Conservation (phyloP, 2,797 vertebrate genomes). For the Phoxinus dragarum region DNA sequence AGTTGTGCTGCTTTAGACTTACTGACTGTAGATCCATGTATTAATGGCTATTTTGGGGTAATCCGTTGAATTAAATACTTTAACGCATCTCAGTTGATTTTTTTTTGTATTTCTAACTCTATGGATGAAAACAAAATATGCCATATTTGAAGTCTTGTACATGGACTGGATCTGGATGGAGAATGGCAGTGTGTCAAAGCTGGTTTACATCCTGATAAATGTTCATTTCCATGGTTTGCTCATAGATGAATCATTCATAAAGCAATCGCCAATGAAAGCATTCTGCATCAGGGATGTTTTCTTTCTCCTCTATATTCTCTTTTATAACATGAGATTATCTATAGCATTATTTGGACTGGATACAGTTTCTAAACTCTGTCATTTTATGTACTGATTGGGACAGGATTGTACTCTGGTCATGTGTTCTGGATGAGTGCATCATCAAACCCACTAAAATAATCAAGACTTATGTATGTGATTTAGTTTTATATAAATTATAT, state of each 20-base stretch:
- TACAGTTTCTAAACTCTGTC: neutral
- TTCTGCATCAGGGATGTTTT: conserved; percentile 6
- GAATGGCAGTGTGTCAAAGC: neutral
- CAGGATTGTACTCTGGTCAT: neutral
- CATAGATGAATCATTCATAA: conserved; percentile 54
- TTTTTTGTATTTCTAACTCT: neutral
- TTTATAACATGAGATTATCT: conserved; percentile 13
- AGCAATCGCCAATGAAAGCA: conserved; percentile 17
- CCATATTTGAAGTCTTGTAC: neutral
- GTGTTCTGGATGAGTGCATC: neutral
- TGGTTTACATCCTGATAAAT: conserved; percentile 40
- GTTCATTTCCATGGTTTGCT: conserved; percentile 21
- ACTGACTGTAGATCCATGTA: too few relatives aligned
- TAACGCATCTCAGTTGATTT: neutral
- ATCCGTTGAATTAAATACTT: neutral
- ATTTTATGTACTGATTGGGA: neutral
- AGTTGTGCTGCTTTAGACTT: neutral
- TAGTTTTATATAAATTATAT: neutral
- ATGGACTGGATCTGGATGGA: neutral
- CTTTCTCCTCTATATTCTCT: neutral
- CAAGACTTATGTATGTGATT: neutral
- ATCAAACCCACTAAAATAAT: neutral
- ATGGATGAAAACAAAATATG: neutral
- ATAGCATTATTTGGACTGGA: neutral
- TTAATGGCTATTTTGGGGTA: too few relatives aligned